Base-by-base conservation (phyloP, 1,140 invertebrate species). In the Rhyzopertha dominica region DNA sequence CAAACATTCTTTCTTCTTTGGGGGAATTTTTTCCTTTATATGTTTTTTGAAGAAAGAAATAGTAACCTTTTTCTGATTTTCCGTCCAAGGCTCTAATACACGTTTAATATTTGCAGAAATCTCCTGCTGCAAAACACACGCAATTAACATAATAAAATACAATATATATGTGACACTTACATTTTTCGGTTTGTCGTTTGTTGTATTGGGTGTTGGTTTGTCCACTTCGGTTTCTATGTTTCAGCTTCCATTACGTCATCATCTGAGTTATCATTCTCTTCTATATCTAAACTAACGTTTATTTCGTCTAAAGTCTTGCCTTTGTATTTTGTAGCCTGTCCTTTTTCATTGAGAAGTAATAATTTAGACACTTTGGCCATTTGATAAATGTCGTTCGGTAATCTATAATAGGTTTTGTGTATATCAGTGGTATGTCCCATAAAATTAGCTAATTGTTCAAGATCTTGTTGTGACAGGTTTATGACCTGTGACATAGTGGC, bases 401-500 rank as follows among this genome's bases (percentile, higher is more conserved):
- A 25, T 37, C 55, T 46, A 47, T 50, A 54, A 9, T 25, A 40
- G 10, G 36, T 37, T 24, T 32, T 35, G 37, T 58, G 50, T 3
- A 51, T 29, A 14, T 22, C 20, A 23, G 29, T 16, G 20, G 50
- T 53, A 25, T 56, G 54, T 10, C 53, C 63, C 62, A 64, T 64
- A 39, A 64, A 66, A 24, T 18, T 58, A 40, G 62, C 45, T 13
- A 58, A 23, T 32, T 63, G 59, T 25, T 63, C 59, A 12, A 63
- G 31, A 18, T 63, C 62, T 37, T 51, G 43, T 44, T 59, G 51
- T n/a, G 53, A 39, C 47, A 63, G 52, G 43, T 19, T 56, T 25
- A 66, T 58, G 18, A 66, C 32, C 51, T 65, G 64, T 8, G 56
- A 44, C 30, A 65, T 48, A 1, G 64, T 65, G 1, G 62, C 62